Percentiles rank a stretch among this genome's conserved stretches.
phyloP scores from a whole-genome alignment of 2,888 invertebrate genomes.

The Drosophila mulleri region DNA sequence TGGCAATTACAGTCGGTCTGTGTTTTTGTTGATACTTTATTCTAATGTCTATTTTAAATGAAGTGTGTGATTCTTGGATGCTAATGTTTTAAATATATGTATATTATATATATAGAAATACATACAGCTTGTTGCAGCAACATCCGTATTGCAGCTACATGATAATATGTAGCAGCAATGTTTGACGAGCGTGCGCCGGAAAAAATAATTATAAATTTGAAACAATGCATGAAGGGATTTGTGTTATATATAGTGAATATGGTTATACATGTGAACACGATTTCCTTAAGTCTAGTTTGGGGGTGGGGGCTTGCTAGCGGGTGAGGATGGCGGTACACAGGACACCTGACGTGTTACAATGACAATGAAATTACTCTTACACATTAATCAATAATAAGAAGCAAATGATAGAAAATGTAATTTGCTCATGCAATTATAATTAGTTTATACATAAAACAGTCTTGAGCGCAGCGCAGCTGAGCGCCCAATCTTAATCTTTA shows the following conservation, averaged over 20 bases:
- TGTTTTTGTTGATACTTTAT: constrained; percentile 72
- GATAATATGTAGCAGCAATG: constrained; percentile 41
- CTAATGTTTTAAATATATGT: constrained; percentile 51
- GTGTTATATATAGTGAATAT: constrained; percentile 46
- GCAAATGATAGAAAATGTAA: constrained; percentile 59
- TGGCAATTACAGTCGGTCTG: constrained; percentile 12
- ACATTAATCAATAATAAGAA: constrained; percentile 77
- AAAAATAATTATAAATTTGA: constrained; percentile 15
- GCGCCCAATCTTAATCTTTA: constrained; percentile 81
- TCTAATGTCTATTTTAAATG: constrained; percentile 72
- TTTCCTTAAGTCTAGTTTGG: constrained; percentile 35
- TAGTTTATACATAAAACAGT: constrained; percentile 78
- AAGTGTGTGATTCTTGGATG: constrained; percentile 67
- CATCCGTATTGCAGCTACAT: constrained; percentile 33
- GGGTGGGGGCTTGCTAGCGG: constrained; percentile 9
- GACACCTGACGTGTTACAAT: constrained; percentile 54
- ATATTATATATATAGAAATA: constrained; percentile 67
- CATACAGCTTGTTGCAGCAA: constrained; percentile 44
- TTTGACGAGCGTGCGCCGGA: constrained; percentile 14
- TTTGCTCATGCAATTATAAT: constrained; percentile 51
- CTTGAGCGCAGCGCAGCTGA: constrained; percentile 51
- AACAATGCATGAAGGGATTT: constrained; percentile 33
- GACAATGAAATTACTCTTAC: constrained; percentile 68
- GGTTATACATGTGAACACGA: constrained; percentile 52
- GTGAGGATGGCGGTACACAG: constrained; percentile 30